A percentile compares a stretch with the other conserved stretches of the same genome.
phyloP scores from a whole-genome alignment of 2,797 vertebrate genomes.

The Monodelphis domestica region DNA sequence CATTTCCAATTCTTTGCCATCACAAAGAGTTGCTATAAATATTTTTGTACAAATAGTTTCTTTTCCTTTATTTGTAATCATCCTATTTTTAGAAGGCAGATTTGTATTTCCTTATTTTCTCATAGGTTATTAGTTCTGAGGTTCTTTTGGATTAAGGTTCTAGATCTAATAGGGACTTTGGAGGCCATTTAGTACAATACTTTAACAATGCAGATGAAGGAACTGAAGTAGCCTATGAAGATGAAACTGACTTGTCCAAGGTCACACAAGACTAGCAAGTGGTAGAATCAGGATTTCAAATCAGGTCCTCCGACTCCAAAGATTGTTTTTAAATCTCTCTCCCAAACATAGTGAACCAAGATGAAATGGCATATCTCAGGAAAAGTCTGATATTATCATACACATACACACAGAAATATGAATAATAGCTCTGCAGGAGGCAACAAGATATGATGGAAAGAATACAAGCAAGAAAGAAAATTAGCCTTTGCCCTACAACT shows the following conservation, averaged over 20 bases:
- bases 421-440: fast-evolving
- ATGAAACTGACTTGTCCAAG: not conserved
- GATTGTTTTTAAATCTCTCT: not conserved
- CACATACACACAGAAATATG: not conserved
- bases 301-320: not conserved
- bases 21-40: too few species aligned
- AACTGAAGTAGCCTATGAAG: not conserved
- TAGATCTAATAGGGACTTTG: not conserved
- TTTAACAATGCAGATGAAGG: not conserved
- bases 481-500: not conserved
- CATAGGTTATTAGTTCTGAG: not conserved
- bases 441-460: not conserved
- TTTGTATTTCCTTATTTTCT: not conserved
- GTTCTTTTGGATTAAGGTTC: not conserved
- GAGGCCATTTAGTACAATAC: not conserved
- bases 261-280: not conserved
- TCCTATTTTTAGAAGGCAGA: not conserved
- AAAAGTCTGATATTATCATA: conserved; percentile 20
- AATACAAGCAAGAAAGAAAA: not conserved
- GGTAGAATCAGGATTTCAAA: not conserved
- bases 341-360: not conserved
- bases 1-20: too few species aligned
- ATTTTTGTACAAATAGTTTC: too few species aligned
- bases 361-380: conserved; percentile 16
- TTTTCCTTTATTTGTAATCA: too few species aligned